Percentiles rank a stretch among this genome's conserved stretches.
Conservation (phyloP, 2,888 invertebrate species). For the Tuta absoluta region DNA sequence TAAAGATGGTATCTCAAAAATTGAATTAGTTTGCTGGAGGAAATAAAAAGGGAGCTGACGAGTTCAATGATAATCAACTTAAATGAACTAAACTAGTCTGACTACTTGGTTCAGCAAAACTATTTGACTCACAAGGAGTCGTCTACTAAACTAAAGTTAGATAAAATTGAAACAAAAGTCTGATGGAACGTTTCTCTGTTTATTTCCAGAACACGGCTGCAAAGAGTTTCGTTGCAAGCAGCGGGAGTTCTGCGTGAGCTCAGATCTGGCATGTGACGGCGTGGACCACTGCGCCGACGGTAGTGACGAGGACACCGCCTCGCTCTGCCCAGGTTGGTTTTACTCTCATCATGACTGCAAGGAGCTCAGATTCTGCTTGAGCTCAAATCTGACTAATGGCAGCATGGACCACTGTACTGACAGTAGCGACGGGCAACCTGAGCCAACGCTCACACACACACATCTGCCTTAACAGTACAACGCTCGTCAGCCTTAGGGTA, state of each 20-base stretch:
- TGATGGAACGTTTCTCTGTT: background rate
- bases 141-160: too few species aligned
- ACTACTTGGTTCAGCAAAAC: too few species aligned
- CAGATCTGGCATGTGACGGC: conserved; percentile 94
- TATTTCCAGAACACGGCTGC: conserved; percentile 89
- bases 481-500: too few species aligned
- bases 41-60: background rate
- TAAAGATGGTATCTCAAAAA: background rate
- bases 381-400: background rate
- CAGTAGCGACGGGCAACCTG: background rate
- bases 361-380: background rate
- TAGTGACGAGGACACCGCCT: conserved; percentile 93
- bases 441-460: too few species aligned
- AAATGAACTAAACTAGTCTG: background rate
- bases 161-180: background rate
- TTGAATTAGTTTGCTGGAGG: background rate
- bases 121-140: too few species aligned
- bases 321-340: conserved; percentile 90
- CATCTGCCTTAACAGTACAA: too few species aligned
- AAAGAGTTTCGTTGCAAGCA: conserved; percentile 93
- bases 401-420: background rate
- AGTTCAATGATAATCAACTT: background rate
- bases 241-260: conserved; percentile 95
- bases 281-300: conserved; percentile 97
- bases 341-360: background rate